These are phyloP conservation scores for Leucosticte australis DNA, from an alignment of 2,113 vertebrate genomes.

Conservation along the genomic window DNA sequence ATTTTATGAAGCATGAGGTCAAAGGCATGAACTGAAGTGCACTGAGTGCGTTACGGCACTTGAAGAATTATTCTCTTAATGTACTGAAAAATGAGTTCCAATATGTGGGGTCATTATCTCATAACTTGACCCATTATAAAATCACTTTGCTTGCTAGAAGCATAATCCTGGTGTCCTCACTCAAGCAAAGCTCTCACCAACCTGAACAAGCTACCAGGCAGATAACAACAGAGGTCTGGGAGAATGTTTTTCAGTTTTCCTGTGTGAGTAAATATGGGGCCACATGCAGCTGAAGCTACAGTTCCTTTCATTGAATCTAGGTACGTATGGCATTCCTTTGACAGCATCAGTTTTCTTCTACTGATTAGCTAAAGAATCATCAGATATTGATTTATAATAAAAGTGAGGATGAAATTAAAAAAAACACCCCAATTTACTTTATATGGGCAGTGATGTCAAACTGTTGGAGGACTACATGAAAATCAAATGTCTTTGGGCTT, in stretches of 20 bases:
- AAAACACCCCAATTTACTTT: neutral
- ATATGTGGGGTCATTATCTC: neutral
- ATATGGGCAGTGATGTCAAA: neutral
- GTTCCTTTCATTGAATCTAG: neutral
- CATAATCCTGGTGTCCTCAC: neutral
- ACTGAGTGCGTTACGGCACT: neutral
- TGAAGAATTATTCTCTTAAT: neutral
- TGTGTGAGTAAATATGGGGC: neutral
- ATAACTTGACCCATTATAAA: neutral
- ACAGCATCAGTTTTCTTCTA: neutral
- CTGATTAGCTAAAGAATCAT: neutral
- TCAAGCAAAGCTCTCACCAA: neutral
- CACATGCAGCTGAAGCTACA: neutral
- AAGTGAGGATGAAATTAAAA: neutral
- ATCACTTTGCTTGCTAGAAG: conserved; percentile 10
- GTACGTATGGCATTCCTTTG: neutral
- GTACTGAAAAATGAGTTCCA: neutral
- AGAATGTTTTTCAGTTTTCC: neutral
- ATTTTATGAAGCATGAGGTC: conserved; percentile 21
- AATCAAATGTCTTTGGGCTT: neutral
- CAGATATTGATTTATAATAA: neutral
- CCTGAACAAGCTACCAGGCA: neutral
- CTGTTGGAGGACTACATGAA: neutral
- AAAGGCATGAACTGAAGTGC: neutral
- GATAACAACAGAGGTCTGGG: neutral